These are phyloP conservation scores for Chouioia cunea DNA, from an alignment of 2,888 invertebrate genomes.

Conservation along the genomic window DNA sequence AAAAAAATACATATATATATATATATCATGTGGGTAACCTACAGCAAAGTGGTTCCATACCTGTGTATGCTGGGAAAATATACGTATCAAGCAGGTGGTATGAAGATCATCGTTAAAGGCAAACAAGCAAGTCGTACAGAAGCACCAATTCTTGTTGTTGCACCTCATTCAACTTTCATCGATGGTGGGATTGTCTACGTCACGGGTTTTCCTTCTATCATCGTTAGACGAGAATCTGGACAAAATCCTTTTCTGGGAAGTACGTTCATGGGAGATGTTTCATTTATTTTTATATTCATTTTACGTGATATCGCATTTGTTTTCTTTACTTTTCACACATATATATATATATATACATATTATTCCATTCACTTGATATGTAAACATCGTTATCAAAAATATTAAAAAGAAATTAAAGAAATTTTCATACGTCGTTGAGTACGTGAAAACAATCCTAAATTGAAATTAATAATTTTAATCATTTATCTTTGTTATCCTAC, in stretches of 20 bases:
- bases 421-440: too few relatives aligned
- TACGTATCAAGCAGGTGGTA: constrained; percentile 82
- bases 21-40: constrained; percentile 6
- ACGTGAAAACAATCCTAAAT: too few relatives aligned
- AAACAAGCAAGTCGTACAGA: constrained; percentile 80
- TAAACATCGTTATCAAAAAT: not conserved
- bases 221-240: constrained; percentile 84
- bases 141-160: constrained; percentile 88
- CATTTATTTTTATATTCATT: too few relatives aligned
- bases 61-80: constrained; percentile 81
- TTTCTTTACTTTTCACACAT: not conserved
- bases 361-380: constrained; percentile 53
- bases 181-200: constrained; percentile 89
- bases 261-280: too few relatives aligned
- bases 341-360: not conserved
- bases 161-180: constrained; percentile 91
- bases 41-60: constrained; percentile 71
- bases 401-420: not conserved
- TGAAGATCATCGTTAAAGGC: constrained; percentile 83
- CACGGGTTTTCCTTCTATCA: constrained; percentile 85
- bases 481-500: constrained; percentile 19
- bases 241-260: constrained; percentile 89
- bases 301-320: too few relatives aligned
- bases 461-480: not conserved
- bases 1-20: not conserved